A percentile compares a stretch with the other conserved stretches of the same genome.
Conservation (phyloP, 2,113 vertebrate genomes). For the Centrocercus urophasianus region DNA sequence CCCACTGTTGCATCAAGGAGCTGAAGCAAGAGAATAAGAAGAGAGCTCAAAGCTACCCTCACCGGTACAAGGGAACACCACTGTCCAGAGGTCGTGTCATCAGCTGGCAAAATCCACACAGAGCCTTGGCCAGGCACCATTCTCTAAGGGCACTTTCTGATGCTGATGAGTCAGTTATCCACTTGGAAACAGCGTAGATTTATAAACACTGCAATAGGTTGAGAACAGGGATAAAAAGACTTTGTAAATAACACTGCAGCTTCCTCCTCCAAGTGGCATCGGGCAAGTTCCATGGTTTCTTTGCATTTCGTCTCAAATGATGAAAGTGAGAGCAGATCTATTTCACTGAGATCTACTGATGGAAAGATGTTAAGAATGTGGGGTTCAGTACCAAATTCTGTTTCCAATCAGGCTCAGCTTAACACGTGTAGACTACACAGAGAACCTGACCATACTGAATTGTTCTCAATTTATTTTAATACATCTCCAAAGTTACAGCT, state of each 20-base stretch:
- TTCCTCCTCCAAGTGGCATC: background rate
- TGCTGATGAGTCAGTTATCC: background rate
- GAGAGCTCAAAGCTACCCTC: background rate
- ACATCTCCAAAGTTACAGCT: background rate
- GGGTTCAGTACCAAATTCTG: background rate
- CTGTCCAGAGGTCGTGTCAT: accelerated
- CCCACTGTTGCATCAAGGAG: background rate
- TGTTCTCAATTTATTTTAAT: background rate
- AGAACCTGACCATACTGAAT: background rate
- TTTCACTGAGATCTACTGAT: background rate
- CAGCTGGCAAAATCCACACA: accelerated
- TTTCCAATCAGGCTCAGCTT: background rate
- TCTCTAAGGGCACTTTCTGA: background rate
- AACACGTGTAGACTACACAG: background rate
- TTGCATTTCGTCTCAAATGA: background rate
- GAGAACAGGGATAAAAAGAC: background rate
- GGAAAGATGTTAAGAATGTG: background rate
- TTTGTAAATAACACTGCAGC: accelerated
- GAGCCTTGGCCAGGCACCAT: background rate
- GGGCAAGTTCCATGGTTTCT: background rate
- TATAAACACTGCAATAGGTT: accelerated
- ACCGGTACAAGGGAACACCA: accelerated
- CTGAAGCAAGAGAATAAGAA: background rate
- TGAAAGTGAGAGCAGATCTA: too few species aligned
- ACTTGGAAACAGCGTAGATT: background rate